Percentiles rank a stretch among this genome's conserved stretches.
Conservation (phyloP, 2,797 vertebrate species). For the Emys orbicularis region DNA sequence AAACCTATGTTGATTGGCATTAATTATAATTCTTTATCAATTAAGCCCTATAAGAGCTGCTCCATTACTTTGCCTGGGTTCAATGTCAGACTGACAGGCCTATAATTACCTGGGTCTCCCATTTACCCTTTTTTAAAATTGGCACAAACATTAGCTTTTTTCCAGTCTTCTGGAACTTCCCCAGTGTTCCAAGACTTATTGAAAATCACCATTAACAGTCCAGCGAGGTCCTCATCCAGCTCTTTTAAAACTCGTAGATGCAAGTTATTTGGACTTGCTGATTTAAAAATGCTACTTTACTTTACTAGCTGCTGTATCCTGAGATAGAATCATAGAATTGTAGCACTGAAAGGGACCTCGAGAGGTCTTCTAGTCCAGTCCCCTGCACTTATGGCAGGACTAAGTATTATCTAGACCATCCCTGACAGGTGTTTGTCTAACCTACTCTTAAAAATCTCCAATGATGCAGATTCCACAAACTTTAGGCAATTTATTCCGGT, state of each 20-base stretch:
- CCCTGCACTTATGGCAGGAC: too few relatives aligned
- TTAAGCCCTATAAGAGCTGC: not conserved
- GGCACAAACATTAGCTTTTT: not conserved
- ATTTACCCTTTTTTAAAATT: not conserved
- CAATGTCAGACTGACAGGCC: not conserved
- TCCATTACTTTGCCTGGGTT: not conserved
- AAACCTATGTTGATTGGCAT: not conserved
- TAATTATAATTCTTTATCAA: not conserved
- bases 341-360: too few relatives aligned
- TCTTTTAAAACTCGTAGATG: not conserved
- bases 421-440: too few relatives aligned
- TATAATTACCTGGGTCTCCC: not conserved
- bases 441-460: too few relatives aligned
- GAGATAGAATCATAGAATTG: not conserved
- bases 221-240: not conserved
- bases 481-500: too few relatives aligned
- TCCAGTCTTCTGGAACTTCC: not conserved
- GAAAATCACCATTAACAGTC: not conserved
- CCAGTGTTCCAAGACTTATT: not conserved
- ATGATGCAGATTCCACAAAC: too few relatives aligned
- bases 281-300: not conserved
- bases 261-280: not conserved
- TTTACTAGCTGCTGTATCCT: not conserved
- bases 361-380: too few relatives aligned
- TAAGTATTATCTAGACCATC: too few relatives aligned